Percentiles rank a stretch among this genome's conserved stretches.
Evolutionary conservation across 2,113 vertebrate species (phyloP).

Genomic region (Pan troglodytes): NHGRI_mPanTro3-v2.1_pri NC_072401.2:47771001-47771500

Average conservation of each 20-base stretch:
- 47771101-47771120: conserved; percentile 5
- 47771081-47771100: conserved; percentile 7
- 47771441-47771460: not conserved
- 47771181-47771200: conserved; percentile 57
- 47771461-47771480: conserved; percentile 7
- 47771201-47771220: conserved; percentile 53
- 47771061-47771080: conserved; percentile 5
- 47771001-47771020: conserved; percentile 70
- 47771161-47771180: not conserved
- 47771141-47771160: fast-evolving
- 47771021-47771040: conserved; percentile 58
- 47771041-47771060: conserved; percentile 27
- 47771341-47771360: conserved; percentile 44
- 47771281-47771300: conserved; percentile 71
- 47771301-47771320: conserved; percentile 63
- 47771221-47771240: conserved; percentile 67
- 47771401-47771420: conserved; percentile 16
- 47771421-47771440: conserved; percentile 45
- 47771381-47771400: conserved; percentile 41
- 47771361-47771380: conserved; percentile 45
- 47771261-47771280: conserved; percentile 65
- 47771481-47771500: conserved; percentile 9
- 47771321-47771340: conserved; percentile 40
- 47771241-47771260: conserved; percentile 65
- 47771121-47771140: not conserved